phyloP scores from a whole-genome alignment of 2,113 vertebrate genomes.

The Polypterus senegalus region DNA sequence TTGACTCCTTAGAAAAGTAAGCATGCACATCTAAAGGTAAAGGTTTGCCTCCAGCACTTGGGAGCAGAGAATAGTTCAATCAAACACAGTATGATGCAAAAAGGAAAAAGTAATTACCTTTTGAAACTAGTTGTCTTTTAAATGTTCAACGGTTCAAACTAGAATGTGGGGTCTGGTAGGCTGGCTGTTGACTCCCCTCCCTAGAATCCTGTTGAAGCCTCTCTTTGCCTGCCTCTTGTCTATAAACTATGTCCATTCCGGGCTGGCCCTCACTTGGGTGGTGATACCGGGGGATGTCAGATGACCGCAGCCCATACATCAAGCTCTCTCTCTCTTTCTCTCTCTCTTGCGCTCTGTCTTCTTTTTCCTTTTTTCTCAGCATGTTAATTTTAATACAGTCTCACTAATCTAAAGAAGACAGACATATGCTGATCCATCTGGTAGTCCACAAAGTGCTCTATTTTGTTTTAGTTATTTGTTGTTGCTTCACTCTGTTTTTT shows the following conservation, averaged over 20 bases:
- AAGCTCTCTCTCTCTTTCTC: constrained; percentile 44
- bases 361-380: constrained; percentile 31
- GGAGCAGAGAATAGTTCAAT: constrained; percentile 4
- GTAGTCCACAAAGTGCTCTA: constrained; percentile 51
- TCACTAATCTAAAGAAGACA: constrained; percentile 56
- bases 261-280: constrained; percentile 32
- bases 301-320: constrained; percentile 36
- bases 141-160: constrained; percentile 37
- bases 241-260: constrained; percentile 23
- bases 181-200: constrained; percentile 19
- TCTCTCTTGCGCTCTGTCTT: constrained; percentile 23
- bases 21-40: too few relatives aligned
- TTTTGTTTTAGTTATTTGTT: background rate
- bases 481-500: constrained; percentile 34
- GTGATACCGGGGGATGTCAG: constrained; percentile 38
- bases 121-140: constrained; percentile 30
- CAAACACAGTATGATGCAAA: constrained; percentile 5
- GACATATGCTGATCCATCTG: constrained; percentile 60
- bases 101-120: constrained; percentile 33
- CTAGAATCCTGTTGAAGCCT: constrained; percentile 46
- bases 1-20: too few relatives aligned
- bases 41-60: background rate
- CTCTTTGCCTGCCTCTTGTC: constrained; percentile 49
- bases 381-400: constrained; percentile 55
- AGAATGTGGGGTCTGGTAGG: constrained; percentile 25